A percentile compares a stretch with the other conserved stretches of the same genome.
Conservation (phyloP, 1,140 invertebrate genomes). For the Dendrolimus kikuchii region DNA sequence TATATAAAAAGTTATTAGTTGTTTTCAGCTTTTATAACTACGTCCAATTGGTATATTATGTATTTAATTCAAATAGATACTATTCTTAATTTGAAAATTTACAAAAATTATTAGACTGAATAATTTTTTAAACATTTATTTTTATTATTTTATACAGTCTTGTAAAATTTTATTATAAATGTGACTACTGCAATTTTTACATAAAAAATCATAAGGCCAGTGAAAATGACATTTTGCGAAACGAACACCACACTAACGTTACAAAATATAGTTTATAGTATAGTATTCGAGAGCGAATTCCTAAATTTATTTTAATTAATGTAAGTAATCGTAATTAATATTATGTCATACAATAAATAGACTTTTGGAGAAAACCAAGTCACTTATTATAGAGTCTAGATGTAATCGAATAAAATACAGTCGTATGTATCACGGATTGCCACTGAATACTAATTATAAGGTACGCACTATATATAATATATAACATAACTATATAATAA, state of each 20-base stretch:
- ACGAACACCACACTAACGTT: constrained; percentile 63
- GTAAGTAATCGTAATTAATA: constrained; percentile 38
- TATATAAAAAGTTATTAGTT: too few relatives aligned
- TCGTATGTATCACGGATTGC: constrained; percentile 31
- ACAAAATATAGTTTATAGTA: constrained; percentile 50
- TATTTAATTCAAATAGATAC: too few relatives aligned
- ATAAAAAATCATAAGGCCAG: constrained; percentile 24
- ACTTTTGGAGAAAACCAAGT: constrained; percentile 38
- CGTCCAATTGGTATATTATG: too few relatives aligned
- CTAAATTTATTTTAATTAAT: constrained; percentile 59
- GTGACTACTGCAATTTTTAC: constrained; percentile 30
- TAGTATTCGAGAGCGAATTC: constrained; percentile 46
- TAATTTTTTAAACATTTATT: neutral
- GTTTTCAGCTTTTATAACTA: too few relatives aligned
- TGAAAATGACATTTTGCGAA: constrained; percentile 54
- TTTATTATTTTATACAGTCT: neutral
- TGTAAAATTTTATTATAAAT: constrained; percentile 1
- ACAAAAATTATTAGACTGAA: too few relatives aligned
- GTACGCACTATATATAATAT: constrained; percentile 44
- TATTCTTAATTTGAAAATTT: too few relatives aligned
- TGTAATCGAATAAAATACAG: neutral
- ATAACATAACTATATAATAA: constrained; percentile 27
- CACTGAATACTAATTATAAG: constrained; percentile 34
- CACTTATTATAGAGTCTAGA: constrained; percentile 22
- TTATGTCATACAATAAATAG: constrained; percentile 52